Evolutionary conservation across 2,797 vertebrate genomes (phyloP).

Genomic region (Jordanella pulchra): DNA sequence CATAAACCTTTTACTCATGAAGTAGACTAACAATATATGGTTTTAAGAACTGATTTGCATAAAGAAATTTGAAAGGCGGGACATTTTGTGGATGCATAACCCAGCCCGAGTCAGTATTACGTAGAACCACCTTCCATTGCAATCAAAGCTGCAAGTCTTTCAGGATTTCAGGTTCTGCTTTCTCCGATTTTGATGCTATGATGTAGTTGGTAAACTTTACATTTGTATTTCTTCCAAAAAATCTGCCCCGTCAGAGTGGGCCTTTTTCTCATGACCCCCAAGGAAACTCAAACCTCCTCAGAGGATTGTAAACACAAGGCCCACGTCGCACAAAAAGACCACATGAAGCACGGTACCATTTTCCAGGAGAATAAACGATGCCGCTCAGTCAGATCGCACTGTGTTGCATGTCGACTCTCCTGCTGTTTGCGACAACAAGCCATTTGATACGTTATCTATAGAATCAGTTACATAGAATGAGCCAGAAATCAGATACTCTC

Average conservation of each 20-base stretch:
- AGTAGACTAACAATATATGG: too few species aligned
- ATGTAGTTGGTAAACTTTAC: background rate
- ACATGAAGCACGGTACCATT: slow-evolving; percentile 23
- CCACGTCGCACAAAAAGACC: background rate
- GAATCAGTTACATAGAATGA: slow-evolving; percentile 32
- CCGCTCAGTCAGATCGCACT: slow-evolving; percentile 28
- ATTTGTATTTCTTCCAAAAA: background rate
- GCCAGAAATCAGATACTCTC: slow-evolving; percentile 36
- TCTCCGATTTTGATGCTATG: background rate
- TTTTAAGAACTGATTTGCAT: too few species aligned
- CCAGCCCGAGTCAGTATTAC: too few species aligned
- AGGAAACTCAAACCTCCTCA: slow-evolving; percentile 44
- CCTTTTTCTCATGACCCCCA: slow-evolving; percentile 44
- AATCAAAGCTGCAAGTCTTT: too few species aligned
- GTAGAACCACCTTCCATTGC: too few species aligned
- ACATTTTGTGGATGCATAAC: too few species aligned
- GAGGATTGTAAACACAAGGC: slow-evolving; percentile 22
- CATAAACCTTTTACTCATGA: too few species aligned
- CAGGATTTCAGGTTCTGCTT: background rate
- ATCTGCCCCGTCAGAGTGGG: background rate
- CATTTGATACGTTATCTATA: slow-evolving; percentile 52
- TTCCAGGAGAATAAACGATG: slow-evolving; percentile 24
- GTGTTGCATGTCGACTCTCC: slow-evolving; percentile 6
- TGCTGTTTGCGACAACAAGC: slow-evolving; percentile 18
- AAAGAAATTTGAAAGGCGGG: too few species aligned